Evolutionary conservation across 2,113 vertebrate species (phyloP), one percentile per base, ranked within the genome.

Genomic region (Mus spicilegus): DNA sequence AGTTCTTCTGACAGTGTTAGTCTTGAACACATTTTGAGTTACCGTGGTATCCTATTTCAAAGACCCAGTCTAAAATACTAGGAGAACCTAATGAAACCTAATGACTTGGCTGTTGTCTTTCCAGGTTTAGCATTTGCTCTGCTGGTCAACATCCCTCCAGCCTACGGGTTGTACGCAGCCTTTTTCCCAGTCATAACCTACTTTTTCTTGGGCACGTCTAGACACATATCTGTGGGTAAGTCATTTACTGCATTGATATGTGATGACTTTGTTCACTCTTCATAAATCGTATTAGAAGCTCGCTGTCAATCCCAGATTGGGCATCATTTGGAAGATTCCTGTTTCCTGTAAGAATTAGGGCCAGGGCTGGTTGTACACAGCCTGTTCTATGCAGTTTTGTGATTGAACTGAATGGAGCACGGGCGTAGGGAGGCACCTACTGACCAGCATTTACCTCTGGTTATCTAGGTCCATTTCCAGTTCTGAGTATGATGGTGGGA

Each of bases 181-280:
- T 99, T 99, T 98, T 99, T 99, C 95, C 99, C 99, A 11, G 95
- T 99, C 1, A 26, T 99, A 89, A 96, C 98, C 63, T 99, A 99
- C 98, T 99, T 99, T 97, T 98, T 99, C 97, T 98, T 99, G 72
- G 99, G 99, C 73, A 99, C 99, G 85, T 99, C 99, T 19, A 99
- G 98, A 97, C 99, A 99, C 97, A 99, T 99, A 98, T 99, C 99
- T 96, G 99, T 99, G 17, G 99, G 99, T 99, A 98, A 99, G 99
- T 97, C 95, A 51, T n/a, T 58, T 58, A 77, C 65, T 82, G 10
- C 24, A 76, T 46, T 93, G 17, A 56, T 69, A 9, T 0, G 42
- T 3, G 0, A 39, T 46, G 28, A 89, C 24, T 11, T 78, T 54
- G 0, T 16, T 85, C 86, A 96, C 75, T 65, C 49, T 86, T 85